Base-by-base conservation (phyloP, 2,797 vertebrate species). In the Enteromius viviparus region DNA sequence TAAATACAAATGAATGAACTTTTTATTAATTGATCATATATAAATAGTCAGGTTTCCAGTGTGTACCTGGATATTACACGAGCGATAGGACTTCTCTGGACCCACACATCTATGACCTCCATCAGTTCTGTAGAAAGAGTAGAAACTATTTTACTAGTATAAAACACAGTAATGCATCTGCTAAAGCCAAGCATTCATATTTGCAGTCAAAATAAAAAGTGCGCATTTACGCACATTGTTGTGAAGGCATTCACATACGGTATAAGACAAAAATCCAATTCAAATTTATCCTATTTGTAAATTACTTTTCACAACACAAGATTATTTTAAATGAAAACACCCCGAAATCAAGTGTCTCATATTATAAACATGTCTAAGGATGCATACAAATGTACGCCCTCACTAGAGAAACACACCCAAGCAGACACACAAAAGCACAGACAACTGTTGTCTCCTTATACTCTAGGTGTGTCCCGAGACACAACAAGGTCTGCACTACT, bases 51-150 rank as follows among this genome's bases (percentile, higher is more conserved):
- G 29, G 15, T 21, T 58, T 26, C 3, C 11, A 34, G 64, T 51
- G 15, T 17, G 85, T 89, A 99, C 98, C 97, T 99, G 96, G 15
- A 96, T 88, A 87, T 95, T 96, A 90, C 98, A 99, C 11, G 95
- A 94, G 62, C 89, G 94, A 88, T 96, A 95, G 34, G 94, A 96
- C 90, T 91, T 97, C 40, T 92, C 85, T 26, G 97, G 96, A 75
- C 97, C 98, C 82, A 97, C 94, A 79, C 98, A 99, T 94, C 93
- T 95, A 87, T 95, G 91, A 82, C 95, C 94, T 85, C 95, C 96
- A 78, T 98, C 97, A 80, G 92, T 89, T 93, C 98, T 99, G 89
- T 49, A 83, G 89, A 72, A 70, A 2, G 87, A 26, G 58, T 10
- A 8, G 1, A 10, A 66, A 14, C 45, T 23, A 66, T 37, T 51